Evolutionary conservation across 2,797 vertebrate genomes (phyloP).

Genomic region (Tangara arthus): DNA sequence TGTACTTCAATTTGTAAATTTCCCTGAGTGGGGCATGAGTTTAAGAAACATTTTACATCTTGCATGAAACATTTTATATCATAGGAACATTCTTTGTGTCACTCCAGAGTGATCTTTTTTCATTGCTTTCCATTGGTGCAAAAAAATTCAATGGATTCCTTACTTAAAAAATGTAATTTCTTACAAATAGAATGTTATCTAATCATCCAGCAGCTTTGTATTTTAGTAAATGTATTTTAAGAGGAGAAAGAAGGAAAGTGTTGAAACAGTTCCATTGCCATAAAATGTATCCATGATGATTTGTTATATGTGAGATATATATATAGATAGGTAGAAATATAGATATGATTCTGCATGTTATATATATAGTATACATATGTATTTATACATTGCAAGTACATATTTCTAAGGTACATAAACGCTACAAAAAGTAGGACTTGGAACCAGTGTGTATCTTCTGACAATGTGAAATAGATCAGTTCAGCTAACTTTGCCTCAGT

Average conservation of each 20-base stretch:
- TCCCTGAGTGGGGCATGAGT: neutral
- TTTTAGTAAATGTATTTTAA: neutral
- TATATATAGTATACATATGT: neutral
- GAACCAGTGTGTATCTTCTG: neutral
- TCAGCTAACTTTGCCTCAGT: neutral
- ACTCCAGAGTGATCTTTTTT: neutral
- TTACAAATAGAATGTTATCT: neutral
- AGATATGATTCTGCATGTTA: neutral
- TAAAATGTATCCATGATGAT: neutral
- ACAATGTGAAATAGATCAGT: neutral
- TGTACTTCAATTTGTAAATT: neutral
- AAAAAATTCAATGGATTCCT: neutral
- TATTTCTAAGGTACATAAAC: neutral
- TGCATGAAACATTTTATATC: neutral
- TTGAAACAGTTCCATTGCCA: neutral
- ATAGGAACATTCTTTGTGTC: neutral
- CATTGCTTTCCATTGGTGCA: neutral
- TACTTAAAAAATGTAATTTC: neutral
- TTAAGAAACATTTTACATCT: neutral
- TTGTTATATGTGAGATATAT: neutral
- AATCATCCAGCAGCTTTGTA: neutral
- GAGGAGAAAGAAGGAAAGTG: neutral
- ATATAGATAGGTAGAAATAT: neutral
- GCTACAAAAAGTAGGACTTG: neutral
- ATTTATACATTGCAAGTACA: neutral